Evolutionary conservation across 2,113 vertebrate genomes (phyloP).

Genomic region (Odontesthes bonariensis): DNA sequence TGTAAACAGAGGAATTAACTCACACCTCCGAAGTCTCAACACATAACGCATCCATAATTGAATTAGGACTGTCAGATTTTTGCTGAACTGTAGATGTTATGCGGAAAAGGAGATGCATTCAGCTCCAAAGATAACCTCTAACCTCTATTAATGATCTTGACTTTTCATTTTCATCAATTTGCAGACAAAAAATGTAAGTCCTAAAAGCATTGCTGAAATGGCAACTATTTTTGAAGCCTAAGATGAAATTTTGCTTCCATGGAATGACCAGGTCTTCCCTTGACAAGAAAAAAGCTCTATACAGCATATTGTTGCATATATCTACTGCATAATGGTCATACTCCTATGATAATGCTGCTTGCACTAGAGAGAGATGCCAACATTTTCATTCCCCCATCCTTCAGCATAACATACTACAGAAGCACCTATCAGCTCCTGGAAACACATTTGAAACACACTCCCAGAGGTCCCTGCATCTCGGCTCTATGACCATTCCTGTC

Average conservation of each 20-base stretch:
- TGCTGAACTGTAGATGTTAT: constrained; percentile 47
- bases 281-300: neutral
- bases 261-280: neutral
- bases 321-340: constrained; percentile 28
- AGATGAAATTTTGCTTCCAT: neutral
- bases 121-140: constrained; percentile 17
- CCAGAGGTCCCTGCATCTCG: constrained; percentile 67
- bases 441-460: constrained; percentile 72
- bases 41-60: constrained; percentile 73
- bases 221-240: neutral
- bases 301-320: constrained; percentile 42
- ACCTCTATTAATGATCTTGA: neutral
- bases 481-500: constrained; percentile 73
- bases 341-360: constrained; percentile 34
- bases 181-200: neutral
- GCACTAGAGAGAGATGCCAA: constrained; percentile 40
- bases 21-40: constrained; percentile 77
- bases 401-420: constrained; percentile 48
- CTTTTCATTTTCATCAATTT: constrained; percentile 12
- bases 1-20: constrained; percentile 82
- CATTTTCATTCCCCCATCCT: constrained; percentile 47
- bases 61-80: constrained; percentile 76
- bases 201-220: neutral
- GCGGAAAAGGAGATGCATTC: constrained; percentile 3
- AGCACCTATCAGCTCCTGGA: constrained; percentile 74